Evolutionary conservation across 2,888 invertebrate species (phyloP), one percentile per base, ranked within the genome.

Genomic region (Agrochola lota): DNA sequence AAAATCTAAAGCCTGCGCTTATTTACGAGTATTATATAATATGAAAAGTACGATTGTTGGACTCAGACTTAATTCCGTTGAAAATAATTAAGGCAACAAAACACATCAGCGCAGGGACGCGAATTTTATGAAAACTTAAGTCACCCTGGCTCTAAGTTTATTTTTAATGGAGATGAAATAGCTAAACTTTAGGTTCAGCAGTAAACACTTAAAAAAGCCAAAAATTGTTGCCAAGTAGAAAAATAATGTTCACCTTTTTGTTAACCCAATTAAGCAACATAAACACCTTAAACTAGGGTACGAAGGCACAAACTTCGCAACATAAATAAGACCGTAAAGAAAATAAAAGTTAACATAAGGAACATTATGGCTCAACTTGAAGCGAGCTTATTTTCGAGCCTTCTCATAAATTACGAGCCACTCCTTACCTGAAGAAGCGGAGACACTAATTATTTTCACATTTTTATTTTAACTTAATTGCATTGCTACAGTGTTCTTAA

Each of bases 391-490:
- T 80, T 88, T 83, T 81, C 60, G 35, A 75, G 81, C 57, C 57
- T 57, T 68, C 66, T 46, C 76, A 78, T 86, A 86, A 88, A 87
- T 87, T 74, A 30, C 68, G 23, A 46, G 68, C 72, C 77, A 83
- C 87, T 83, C 71, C 74, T 79, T 67, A 85, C 77, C 85, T 85
- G 74, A 66, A 46, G 60, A 78, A 77, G 83, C 63, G 81, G 78
- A 73, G 85, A 81, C 81, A 77, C 85, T 83, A 78, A 87, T 89
- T 88, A 87, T 83, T 85, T 85, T 76, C 84, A 80, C 64, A 71
- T 80, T 80, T 79, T 82, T 79, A 64, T 72, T 84, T 80, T 66
- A 71, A 77, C 72, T 85, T 91, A 90, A 91, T 91, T 87, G 77
- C 81, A 78, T 73, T 70, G 76, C 74, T 75, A 71, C 78, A 66